Percentiles rank a stretch among this genome's conserved stretches.
Conservation (phyloP, 2,888 invertebrate genomes). For the Lasioglossum zephyrum region DNA sequence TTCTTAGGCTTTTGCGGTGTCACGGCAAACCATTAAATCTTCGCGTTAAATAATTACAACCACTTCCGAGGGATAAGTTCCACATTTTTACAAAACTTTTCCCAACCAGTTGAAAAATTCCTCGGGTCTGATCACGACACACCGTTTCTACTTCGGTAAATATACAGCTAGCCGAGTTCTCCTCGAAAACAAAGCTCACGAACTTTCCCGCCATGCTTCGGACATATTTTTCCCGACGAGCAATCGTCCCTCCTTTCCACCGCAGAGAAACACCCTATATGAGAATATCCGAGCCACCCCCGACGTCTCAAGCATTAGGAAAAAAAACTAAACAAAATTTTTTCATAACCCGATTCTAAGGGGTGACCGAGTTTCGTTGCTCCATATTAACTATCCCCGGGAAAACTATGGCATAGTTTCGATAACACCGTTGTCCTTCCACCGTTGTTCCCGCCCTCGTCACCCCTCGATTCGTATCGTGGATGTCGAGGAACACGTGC, state of each 20-base stretch:
- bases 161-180: not conserved
- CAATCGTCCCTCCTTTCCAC: not conserved
- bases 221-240: not conserved
- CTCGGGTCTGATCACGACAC: not conserved
- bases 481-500: constrained; percentile 56
- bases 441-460: not conserved
- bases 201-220: not conserved
- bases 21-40: not conserved
- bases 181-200: not conserved
- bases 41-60: not conserved
- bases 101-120: not conserved
- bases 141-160: not conserved
- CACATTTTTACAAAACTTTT: not conserved
- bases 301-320: not conserved
- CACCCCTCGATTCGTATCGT: constrained; percentile 36
- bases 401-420: constrained; percentile 62
- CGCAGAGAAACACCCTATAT: not conserved
- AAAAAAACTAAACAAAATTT: not conserved
- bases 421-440: constrained; percentile 51
- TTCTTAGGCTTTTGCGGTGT: too few relatives aligned
- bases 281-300: not conserved
- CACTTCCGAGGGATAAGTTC: not conserved
- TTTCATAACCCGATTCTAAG: not conserved
- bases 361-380: not conserved
- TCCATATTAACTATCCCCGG: not conserved